Evolutionary conservation across 2,113 vertebrate genomes (phyloP).

Genomic region (Gambusia affinis): DNA sequence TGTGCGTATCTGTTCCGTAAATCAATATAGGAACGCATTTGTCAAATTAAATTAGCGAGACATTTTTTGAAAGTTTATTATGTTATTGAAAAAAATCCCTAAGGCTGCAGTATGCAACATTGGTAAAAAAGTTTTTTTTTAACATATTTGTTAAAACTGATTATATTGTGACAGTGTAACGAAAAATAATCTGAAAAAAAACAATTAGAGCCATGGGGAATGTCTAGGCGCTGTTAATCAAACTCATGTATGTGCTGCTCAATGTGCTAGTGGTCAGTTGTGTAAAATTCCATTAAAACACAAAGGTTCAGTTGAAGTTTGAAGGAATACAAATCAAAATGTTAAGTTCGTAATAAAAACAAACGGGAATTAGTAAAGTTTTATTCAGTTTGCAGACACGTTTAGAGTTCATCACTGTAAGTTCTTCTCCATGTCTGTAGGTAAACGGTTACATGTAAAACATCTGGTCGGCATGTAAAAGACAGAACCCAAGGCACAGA

Average conservation of each 20-base stretch:
- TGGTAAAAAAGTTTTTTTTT: too few relatives aligned
- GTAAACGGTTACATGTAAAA: conserved; percentile 56
- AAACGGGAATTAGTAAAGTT: conserved; percentile 43
- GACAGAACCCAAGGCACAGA: conserved; percentile 46
- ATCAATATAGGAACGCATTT: conserved; percentile 58
- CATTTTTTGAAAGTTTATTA: conserved; percentile 34
- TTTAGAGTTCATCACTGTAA: conserved; percentile 34
- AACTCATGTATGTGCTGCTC: too few relatives aligned
- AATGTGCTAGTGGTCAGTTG: too few relatives aligned
- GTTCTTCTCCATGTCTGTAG: conserved; percentile 27
- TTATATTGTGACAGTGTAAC: too few relatives aligned
- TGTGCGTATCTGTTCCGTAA: conserved; percentile 51
- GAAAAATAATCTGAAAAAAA: too few relatives aligned
- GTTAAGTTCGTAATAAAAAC: background rate
- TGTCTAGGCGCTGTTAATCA: too few relatives aligned
- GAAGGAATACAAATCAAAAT: background rate
- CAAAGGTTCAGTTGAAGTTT: background rate
- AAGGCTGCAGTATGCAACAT: background rate
- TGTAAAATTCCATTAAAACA: too few relatives aligned
- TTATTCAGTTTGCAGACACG: conserved; percentile 71
- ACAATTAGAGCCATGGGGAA: too few relatives aligned
- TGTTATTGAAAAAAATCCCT: background rate
- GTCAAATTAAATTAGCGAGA: conserved; percentile 67
- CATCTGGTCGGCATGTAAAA: conserved; percentile 44
- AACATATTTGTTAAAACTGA: too few relatives aligned